Base-by-base conservation (phyloP, 2,888 invertebrate species). In the Tetropium fuscum region DNA sequence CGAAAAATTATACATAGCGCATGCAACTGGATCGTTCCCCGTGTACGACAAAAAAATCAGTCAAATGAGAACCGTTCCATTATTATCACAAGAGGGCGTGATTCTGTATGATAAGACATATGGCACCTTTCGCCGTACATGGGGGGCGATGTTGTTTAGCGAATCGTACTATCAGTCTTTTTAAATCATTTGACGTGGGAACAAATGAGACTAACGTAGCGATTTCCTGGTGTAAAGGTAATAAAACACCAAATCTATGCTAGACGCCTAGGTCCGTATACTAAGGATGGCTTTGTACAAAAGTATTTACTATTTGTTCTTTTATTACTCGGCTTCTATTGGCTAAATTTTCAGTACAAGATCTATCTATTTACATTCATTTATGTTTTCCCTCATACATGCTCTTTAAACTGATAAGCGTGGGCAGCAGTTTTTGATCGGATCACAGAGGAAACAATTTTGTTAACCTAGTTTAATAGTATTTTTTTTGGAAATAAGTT, bases 271-370 rank as follows among this genome's bases (percentile, higher is more conserved):
- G 56, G 49, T 68, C 73, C 73, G 75, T 75, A 75, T 74, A 75
- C 75, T 74, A 73, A 72, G 64, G 66, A 68, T 73, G 70, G 71
- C 70, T 74, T 72, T 74, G 72, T 74, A 75, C 74, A 75, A 73
- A 72, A 72, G 69, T 71, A 64, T 69, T 66, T 56, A 58, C 64
- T 69, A 69, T 53, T 54, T 61, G n/a, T n/a, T 68, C 44, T 38
- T 63, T 53, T 68, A 63, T 65, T 69, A 70, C 68, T 67, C 64
- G 43, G 63, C 66, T 59, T 61, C 68, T 68, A 70, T 67, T 64
- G 58, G 63, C 63, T 70, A 68, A 47, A 63, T 54, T 57, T 63
- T 68, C 69, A 69, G 66, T 72, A 71, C 69, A 68, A 68, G 66
- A 60, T 66, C 63, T 68, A 66, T 66, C 61, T 68, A 66, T 70